phyloP scores from a whole-genome alignment of 2,888 invertebrate genomes.

The Tolmerus cingulatus region DNA sequence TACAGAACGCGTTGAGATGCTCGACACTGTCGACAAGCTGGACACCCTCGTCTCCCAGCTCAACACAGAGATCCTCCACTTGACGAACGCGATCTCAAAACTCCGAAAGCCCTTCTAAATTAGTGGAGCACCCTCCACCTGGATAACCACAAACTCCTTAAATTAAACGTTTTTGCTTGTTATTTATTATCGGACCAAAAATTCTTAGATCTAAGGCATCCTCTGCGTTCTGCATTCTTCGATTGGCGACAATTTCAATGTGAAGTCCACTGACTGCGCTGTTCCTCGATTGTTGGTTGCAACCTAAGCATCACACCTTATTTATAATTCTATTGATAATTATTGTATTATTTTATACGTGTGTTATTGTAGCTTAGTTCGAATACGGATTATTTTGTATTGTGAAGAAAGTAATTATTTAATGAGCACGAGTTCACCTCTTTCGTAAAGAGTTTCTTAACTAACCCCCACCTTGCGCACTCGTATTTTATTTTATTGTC shows the following conservation, averaged over 20 bases:
- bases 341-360: constrained; percentile 29
- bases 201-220: constrained; percentile 23
- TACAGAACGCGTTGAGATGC: constrained; percentile 93
- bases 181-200: constrained; percentile 44
- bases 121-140: neutral
- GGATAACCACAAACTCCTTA: neutral
- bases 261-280: constrained; percentile 28
- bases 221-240: constrained; percentile 24
- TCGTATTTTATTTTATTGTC: constrained; percentile 28
- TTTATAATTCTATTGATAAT: constrained; percentile 34
- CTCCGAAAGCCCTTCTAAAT: constrained; percentile 69
- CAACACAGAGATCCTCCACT: constrained; percentile 86
- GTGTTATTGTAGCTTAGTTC: constrained; percentile 27
- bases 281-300: constrained; percentile 44
- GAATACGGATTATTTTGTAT: constrained; percentile 34
- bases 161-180: constrained; percentile 25
- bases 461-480: constrained; percentile 41
- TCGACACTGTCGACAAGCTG: constrained; percentile 90
- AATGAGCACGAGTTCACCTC: constrained; percentile 33
- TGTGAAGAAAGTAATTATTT: constrained; percentile 34
- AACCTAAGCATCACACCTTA: constrained; percentile 37
- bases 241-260: constrained; percentile 25
- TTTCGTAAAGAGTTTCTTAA: constrained; percentile 39
- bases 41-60: constrained; percentile 84
- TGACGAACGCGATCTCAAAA: constrained; percentile 88